Conservation (phyloP, 2,888 invertebrate genomes). For the Petrolisthes manimaculis region DNA sequence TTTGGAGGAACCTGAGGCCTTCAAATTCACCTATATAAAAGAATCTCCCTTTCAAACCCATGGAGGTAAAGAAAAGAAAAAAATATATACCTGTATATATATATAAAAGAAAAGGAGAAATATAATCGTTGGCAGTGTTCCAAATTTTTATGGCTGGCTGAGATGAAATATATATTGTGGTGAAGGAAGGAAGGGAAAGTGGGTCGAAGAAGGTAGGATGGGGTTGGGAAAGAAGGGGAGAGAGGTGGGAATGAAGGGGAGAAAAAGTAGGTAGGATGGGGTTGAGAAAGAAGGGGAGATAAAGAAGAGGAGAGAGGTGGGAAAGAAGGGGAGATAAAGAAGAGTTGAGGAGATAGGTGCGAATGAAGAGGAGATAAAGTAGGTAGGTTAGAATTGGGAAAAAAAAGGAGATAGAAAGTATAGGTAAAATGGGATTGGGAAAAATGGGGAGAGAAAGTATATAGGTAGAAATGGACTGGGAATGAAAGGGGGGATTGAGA, state of each 20-base stretch:
- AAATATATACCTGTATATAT: too few species aligned
- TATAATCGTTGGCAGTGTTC: background rate
- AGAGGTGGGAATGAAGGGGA: background rate
- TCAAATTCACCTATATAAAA: too few species aligned
- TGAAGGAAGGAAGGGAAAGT: background rate
- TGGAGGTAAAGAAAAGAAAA: background rate
- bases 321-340: background rate
- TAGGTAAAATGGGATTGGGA: background rate
- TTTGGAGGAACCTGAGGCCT: too few species aligned
- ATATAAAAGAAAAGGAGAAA: background rate
- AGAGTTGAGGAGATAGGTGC: background rate
- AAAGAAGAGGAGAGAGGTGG: background rate
- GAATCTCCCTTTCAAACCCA: too few species aligned
- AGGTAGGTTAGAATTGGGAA: background rate
- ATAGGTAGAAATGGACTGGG: background rate
- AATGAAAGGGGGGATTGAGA: background rate
- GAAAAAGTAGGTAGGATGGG: background rate
- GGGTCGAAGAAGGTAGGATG: background rate
- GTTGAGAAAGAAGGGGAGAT: background rate
- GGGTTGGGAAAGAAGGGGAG: background rate
- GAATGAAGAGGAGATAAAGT: background rate
- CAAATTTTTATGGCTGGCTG: background rate
- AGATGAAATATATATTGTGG: background rate
- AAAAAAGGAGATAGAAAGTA: background rate
- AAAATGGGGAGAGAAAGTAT: background rate